Evolutionary conservation across 2,888 invertebrate species (phyloP).

Genomic region (Baccha elongata): DNA sequence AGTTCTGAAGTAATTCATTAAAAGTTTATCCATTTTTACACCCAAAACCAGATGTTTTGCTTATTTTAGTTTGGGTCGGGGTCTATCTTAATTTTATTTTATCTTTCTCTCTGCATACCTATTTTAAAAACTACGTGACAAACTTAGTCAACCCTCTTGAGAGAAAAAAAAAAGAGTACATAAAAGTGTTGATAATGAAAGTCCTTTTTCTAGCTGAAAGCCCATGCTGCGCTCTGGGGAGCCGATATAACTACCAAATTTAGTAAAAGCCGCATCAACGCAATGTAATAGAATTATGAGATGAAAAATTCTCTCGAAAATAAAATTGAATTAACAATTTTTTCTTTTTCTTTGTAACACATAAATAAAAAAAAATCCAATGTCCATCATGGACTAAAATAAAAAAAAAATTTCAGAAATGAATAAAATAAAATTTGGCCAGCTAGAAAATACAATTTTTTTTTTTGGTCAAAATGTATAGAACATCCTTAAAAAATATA

Average conservation of each 20-base stretch:
- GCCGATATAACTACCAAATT: conserved; percentile 36
- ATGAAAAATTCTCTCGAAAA: conserved; percentile 24
- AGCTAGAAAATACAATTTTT: conserved; percentile 15
- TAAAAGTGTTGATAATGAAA: conserved; percentile 20
- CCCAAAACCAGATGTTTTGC: conserved; percentile 1
- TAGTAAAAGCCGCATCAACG: conserved; percentile 32
- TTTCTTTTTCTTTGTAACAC: conserved; percentile 4
- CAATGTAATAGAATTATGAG: conserved; percentile 28
- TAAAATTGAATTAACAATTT: conserved; percentile 35
- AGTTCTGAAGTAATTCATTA: conserved; percentile 3
- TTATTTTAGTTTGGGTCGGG: conserved; percentile 2
- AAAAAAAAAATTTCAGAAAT: background rate
- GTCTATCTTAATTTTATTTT: conserved; percentile 16
- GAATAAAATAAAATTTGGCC: conserved; percentile 34
- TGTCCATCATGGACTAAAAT: conserved; percentile 13
- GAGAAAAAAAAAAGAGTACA: conserved; percentile 1
- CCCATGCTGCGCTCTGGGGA: conserved; percentile 32
- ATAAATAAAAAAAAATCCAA: background rate
- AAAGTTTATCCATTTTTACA: conserved; percentile 6
- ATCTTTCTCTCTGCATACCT: conserved; percentile 13
- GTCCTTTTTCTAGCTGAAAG: conserved; percentile 33
- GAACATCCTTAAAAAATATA: background rate
- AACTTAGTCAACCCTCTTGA: conserved; percentile 25
- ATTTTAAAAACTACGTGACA: conserved; percentile 31
- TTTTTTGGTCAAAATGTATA: background rate